A percentile compares a stretch with the other conserved stretches of the same genome.
phyloP scores from a whole-genome alignment of 2,797 vertebrate species.

The Enteromius paludinosus region DNA sequence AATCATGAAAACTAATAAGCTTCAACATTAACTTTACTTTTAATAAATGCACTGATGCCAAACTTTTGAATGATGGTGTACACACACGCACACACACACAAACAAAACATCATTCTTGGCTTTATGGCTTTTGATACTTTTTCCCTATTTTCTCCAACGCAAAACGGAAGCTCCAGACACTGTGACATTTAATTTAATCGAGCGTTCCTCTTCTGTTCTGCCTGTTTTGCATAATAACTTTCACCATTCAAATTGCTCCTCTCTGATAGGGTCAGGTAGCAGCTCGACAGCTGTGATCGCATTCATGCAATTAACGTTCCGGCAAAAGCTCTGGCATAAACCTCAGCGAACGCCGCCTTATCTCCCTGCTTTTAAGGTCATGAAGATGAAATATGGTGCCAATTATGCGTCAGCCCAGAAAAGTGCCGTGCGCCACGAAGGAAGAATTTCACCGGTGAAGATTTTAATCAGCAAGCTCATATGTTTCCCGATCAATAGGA shows the following conservation, averaged over 20 bases:
- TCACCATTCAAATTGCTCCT: constrained; percentile 45
- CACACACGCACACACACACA: neutral
- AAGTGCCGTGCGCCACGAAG: neutral
- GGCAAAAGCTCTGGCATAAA: constrained; percentile 30
- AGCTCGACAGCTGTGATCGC: constrained; percentile 27
- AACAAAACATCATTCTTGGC: neutral
- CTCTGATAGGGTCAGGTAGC: constrained; percentile 35
- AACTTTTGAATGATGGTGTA: neutral
- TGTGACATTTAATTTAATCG: constrained; percentile 32
- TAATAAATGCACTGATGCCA: neutral
- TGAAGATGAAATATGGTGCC: constrained; percentile 38
- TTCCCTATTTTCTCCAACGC: constrained; percentile 3
- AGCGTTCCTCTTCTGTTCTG: constrained; percentile 27
- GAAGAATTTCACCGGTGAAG: neutral
- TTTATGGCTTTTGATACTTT: neutral
- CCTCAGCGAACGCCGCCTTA: constrained; percentile 25
- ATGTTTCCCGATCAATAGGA: constrained; percentile 38
- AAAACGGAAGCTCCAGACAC: constrained; percentile 25
- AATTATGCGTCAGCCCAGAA: constrained; percentile 27
- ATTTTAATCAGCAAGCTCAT: constrained; percentile 22
- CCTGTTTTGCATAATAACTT: constrained; percentile 50
- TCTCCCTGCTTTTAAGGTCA: constrained; percentile 46
- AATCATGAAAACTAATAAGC: neutral
- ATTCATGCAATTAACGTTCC: constrained; percentile 41
- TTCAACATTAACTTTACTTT: neutral